Evolutionary conservation across 2,888 invertebrate genomes (phyloP), one percentile per base, ranked within the genome.

Genomic region (Nomada flava): DNA sequence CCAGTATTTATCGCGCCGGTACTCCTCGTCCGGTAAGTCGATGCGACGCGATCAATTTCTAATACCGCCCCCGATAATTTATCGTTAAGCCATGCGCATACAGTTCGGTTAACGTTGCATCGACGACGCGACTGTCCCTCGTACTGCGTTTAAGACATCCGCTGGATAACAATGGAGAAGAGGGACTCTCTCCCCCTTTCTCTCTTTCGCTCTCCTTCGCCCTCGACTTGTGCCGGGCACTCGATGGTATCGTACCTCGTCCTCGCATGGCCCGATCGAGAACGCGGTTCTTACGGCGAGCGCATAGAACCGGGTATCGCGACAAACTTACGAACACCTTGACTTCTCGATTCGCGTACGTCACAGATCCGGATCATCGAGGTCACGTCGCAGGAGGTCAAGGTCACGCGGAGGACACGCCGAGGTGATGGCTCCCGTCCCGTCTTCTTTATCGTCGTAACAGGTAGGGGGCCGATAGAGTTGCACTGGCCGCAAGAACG

Each of bases 31-130:
- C 74, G 73, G 78, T 86, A 87, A 87, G 13, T 84, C 87, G 76
- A 87, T 82, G 79, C 79, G 20, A 72, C 77, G 81, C 77, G 88
- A 88, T 88, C 87, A 86, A 88, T 88, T 85, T 82, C 80, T 77
- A 77, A 79, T 68, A 79, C 74, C 69, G 71, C 64, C 70, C 70
- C 68, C 71, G 77, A 88, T 85, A 88, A 86, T 88, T 85, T 85
- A 85, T 86, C 75, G 78, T 82, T 74, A 77, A 57, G 73, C 60
- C 36, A 36, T 7, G 36, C 52, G 44, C 29, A 7, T 26, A 52
- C 65, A 77, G 73, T 80, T 76, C 63, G 64, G 70, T 36, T 23
- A 79, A 71, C 76, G 75, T 81, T 72, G 76, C 82, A 86, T 82
- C 75, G 57, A 59, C 62, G 63, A 42, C 57, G 76, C 62, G 59